phyloP scores from a whole-genome alignment of 2,113 vertebrate genomes.

The Colius striatus region DNA sequence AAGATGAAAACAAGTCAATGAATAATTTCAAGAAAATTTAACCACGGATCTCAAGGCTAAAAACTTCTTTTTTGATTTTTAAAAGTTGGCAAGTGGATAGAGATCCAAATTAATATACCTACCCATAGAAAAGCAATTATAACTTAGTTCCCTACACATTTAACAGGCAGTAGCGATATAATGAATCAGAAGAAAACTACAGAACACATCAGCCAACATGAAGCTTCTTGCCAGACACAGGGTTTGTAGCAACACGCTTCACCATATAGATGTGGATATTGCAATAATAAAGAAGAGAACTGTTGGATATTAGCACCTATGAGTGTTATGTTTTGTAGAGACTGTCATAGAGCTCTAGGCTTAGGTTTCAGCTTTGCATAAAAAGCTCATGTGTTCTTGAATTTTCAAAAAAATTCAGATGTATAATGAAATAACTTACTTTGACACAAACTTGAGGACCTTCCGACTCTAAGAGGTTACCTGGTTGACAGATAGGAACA shows the following conservation, averaged over 20 bases:
- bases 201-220: background rate
- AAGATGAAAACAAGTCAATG: background rate
- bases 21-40: background rate
- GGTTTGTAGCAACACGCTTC: background rate
- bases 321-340: background rate
- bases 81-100: background rate
- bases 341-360: background rate
- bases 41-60: background rate
- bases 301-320: background rate
- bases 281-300: background rate
- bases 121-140: background rate
- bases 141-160: background rate
- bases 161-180: background rate
- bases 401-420: background rate
- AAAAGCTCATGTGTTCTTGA: background rate
- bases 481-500: background rate
- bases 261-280: background rate
- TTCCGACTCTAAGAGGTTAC: background rate
- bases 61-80: background rate
- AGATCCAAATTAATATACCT: background rate
- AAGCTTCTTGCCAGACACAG: background rate
- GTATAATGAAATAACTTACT: background rate
- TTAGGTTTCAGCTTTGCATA: background rate
- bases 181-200: background rate
- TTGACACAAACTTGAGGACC: background rate